Base-by-base conservation (phyloP, 2,113 vertebrate genomes). In the Paralichthys olivaceus region DNA sequence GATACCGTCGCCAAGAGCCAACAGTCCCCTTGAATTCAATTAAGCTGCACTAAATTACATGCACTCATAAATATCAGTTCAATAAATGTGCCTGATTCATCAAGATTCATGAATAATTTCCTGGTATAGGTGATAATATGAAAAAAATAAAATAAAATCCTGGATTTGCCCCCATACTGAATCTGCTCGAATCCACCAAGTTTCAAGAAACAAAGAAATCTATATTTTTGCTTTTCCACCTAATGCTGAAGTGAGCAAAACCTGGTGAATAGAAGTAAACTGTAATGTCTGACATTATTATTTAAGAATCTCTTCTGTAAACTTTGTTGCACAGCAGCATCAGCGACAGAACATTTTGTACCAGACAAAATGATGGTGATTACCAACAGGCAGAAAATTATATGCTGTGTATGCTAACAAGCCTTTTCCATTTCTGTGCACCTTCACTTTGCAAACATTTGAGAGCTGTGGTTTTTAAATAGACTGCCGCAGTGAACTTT, bases 361-460 rank as follows among this genome's bases (percentile, higher is more conserved):
- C 71, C 45, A 59, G 25, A 23, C 7, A 47, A 54, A 76, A 68
- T 73, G 19, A 76, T 57, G 3, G 67, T 23, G 63, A 66, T 51
- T 85, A 17, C 64, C 14, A 22, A 57, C 54, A 68, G 53, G 9
- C n/a, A 59, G 61, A 4, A 19, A 81, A 77, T 84, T 72, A 88
- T 71, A 19, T 59, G 60, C 51, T 63, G 49, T 75, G 73, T 51
- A 45, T 26, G 45, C 0, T 1, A 65, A 55, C 23, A 55, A 29
- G 57, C 67, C 51, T 49, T 49, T 54, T 32, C 15, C 4, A 64
- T 45, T 55, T 60, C 29, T 15, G 22, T 29, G 23, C 43, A 26
- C 1, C n/a, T 70, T 69, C 34, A 45, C 34, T 28, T 68, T 51
- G n/a, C 22, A 9, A 54, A 23, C 4, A 11, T 54, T 13, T 54